phyloP scores from a whole-genome alignment of 2,888 invertebrate species.

The Aleiodes leptofemur region DNA sequence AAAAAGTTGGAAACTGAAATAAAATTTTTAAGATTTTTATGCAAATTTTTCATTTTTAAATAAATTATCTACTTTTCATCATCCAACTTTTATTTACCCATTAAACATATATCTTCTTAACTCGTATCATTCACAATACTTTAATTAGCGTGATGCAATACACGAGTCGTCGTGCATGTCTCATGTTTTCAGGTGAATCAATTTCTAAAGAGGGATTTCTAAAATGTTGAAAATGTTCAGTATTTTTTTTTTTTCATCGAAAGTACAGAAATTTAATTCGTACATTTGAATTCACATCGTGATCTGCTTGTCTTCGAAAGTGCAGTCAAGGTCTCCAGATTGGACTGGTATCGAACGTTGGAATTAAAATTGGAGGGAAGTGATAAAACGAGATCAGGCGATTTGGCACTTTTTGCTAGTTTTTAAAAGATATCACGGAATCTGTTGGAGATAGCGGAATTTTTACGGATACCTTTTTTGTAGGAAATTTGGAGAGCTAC shows the following conservation, averaged over 20 bases:
- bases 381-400: too few relatives aligned
- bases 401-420: too few relatives aligned
- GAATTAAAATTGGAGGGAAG: neutral
- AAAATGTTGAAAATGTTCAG: neutral
- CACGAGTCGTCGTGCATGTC: neutral
- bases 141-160: constrained; percentile 1
- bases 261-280: constrained; percentile 53
- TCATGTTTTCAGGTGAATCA: neutral
- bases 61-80: constrained; percentile 9
- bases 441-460: too few relatives aligned
- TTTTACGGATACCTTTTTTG: too few relatives aligned
- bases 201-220: too few relatives aligned
- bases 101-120: constrained; percentile 9
- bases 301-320: constrained; percentile 68
- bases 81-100: neutral
- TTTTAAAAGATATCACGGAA: too few relatives aligned
- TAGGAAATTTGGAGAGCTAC: too few relatives aligned
- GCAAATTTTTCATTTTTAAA: too few relatives aligned
- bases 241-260: constrained; percentile 49
- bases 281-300: constrained; percentile 68
- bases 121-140: neutral
- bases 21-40: too few relatives aligned
- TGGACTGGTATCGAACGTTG: neutral
- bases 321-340: constrained; percentile 62
- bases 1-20: too few relatives aligned